Evolutionary conservation across 2,113 vertebrate species (phyloP).

Genomic region (Lonchura striata): DNA sequence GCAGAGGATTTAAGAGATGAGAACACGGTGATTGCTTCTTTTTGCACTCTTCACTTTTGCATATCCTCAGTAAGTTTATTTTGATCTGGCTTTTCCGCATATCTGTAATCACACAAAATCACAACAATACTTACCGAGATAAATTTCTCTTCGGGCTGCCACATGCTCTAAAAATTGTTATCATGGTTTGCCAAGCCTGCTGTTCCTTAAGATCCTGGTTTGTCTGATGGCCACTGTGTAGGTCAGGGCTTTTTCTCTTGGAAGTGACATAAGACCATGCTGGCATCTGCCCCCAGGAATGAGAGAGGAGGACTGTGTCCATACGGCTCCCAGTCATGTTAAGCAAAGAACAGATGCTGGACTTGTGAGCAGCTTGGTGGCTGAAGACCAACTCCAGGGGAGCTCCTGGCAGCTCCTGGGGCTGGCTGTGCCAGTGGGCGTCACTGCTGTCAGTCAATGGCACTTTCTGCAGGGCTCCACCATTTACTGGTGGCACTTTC

Average conservation of each 20-base stretch:
- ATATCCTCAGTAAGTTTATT: not conserved
- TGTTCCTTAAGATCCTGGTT: not conserved
- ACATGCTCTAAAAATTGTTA: not conserved
- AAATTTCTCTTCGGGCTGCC: not conserved
- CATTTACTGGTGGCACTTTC: conserved; percentile 9
- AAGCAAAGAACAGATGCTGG: conserved; percentile 68
- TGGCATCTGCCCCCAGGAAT: conserved; percentile 58
- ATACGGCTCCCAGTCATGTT: conserved; percentile 54
- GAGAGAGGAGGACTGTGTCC: conserved; percentile 52
- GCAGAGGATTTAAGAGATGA: not conserved
- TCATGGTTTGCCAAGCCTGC: not conserved
- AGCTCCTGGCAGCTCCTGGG: conserved; percentile 53
- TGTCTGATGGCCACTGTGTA: not conserved
- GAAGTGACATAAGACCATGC: conserved; percentile 33
- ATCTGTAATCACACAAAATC: not conserved
- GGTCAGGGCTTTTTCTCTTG: conserved; percentile 52
- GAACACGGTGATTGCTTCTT: not conserved
- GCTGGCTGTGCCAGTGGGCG: not conserved
- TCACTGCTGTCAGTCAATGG: conserved; percentile 60
- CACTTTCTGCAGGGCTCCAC: not conserved
- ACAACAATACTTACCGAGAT: not conserved
- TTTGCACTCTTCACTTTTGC: not conserved
- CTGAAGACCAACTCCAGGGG: conserved; percentile 51
- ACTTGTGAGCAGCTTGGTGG: conserved; percentile 59
- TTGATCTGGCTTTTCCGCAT: not conserved